Evolutionary conservation across 2,888 invertebrate genomes (phyloP).

Genomic region (Dioctria linearis): DNA sequence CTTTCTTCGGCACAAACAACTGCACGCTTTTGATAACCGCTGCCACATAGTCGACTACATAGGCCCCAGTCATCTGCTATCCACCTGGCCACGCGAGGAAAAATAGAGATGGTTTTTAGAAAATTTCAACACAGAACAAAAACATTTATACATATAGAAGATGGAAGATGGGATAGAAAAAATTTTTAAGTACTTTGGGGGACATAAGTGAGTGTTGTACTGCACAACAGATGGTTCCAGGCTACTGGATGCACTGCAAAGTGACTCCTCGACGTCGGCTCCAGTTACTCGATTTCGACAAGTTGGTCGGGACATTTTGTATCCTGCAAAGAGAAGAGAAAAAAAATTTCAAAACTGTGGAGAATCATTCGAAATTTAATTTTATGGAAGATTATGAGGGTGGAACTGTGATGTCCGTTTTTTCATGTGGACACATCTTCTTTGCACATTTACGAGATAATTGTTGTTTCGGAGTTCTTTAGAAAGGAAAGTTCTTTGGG

Average conservation of each 20-base stretch:
- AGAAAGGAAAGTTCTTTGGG: no score
- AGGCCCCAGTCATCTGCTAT: slow-evolving; percentile 89
- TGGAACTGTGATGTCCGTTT: no score
- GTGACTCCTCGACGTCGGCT: slow-evolving; percentile 83
- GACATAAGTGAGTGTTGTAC: slow-evolving; percentile 90
- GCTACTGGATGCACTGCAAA: slow-evolving; percentile 85
- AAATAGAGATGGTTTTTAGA: neutral
- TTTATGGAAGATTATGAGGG: no score
- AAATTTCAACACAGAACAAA: slow-evolving; percentile 9
- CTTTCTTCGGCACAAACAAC: slow-evolving; percentile 89
- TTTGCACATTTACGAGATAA: no score
- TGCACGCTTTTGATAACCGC: slow-evolving; percentile 84
- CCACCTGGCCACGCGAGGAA: slow-evolving; percentile 79
- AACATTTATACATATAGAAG: slow-evolving; percentile 32
- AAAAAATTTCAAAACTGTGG: no score
- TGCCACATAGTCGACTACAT: slow-evolving; percentile 90
- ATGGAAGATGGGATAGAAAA: neutral
- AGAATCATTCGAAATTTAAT: no score
- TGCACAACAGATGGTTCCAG: slow-evolving; percentile 85
- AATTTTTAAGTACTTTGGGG: slow-evolving; percentile 78
- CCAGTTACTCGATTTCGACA: slow-evolving; percentile 85
- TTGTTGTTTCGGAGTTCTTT: no score
- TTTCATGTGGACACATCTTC: no score
- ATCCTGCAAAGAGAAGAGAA: no score
- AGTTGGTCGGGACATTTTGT: slow-evolving; percentile 73